Conservation (phyloP, 2,797 vertebrate species). For the Tangara arthus region DNA sequence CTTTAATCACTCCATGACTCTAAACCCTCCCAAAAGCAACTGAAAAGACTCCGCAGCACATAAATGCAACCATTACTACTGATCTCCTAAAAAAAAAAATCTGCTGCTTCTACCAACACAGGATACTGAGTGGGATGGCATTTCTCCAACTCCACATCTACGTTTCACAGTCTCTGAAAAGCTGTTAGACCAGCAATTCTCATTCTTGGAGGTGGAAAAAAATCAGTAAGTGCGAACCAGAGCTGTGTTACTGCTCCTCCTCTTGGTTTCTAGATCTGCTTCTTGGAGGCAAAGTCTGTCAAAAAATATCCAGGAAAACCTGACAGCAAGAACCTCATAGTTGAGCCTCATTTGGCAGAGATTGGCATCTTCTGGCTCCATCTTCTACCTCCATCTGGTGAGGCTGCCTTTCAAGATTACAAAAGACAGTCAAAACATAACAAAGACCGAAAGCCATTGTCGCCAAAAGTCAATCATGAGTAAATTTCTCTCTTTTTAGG, state of each 20-base stretch:
- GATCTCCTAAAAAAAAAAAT: neutral
- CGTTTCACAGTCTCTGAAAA: neutral
- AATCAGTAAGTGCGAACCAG: neutral
- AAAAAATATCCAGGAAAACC: neutral
- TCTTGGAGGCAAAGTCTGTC: neutral
- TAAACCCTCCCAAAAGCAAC: neutral
- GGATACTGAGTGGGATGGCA: neutral
- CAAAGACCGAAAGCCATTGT: neutral
- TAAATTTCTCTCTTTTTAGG: neutral
- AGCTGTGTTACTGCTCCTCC: neutral
- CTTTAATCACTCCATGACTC: neutral
- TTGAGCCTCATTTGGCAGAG: neutral
- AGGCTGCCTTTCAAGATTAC: neutral
- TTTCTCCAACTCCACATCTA: neutral
- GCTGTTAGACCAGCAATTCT: neutral
- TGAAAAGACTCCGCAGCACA: neutral
- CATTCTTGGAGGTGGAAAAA: neutral
- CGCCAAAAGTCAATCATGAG: neutral
- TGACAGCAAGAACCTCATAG: neutral
- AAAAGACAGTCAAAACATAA: neutral
- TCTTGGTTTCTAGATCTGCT: neutral
- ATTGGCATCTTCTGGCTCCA: neutral
- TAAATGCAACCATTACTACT: neutral
- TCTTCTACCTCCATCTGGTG: neutral
- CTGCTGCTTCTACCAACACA: accelerated